phyloP scores from a whole-genome alignment of 2,113 vertebrate genomes.

The Lipotes vexillifer region DNA sequence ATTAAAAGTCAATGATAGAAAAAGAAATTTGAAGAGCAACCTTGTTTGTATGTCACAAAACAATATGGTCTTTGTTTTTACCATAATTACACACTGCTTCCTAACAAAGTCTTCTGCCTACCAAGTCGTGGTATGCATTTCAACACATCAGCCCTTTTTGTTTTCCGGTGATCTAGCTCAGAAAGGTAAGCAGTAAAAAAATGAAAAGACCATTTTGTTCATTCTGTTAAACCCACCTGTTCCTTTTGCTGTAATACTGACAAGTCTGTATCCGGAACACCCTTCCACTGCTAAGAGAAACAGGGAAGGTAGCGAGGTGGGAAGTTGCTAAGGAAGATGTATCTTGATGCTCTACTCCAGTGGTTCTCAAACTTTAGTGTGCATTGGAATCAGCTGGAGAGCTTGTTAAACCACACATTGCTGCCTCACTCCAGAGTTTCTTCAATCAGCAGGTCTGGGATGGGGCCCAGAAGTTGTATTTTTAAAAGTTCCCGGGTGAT shows the following conservation, averaged over 20 bases:
- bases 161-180: background rate
- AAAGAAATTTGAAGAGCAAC: background rate
- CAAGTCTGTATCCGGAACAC: background rate
- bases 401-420: background rate
- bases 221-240: background rate
- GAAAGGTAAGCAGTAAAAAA: background rate
- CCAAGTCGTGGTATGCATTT: background rate
- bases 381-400: background rate
- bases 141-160: background rate
- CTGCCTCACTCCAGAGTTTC: background rate
- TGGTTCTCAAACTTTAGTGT: background rate
- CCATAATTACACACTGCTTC: background rate
- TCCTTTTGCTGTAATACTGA: background rate
- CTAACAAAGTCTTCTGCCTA: background rate
- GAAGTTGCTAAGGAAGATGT: background rate
- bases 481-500: background rate
- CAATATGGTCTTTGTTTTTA: background rate
- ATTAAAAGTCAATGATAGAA: background rate
- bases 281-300: background rate
- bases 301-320: rapidly evolving
- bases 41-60: background rate
- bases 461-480: background rate
- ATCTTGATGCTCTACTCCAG: background rate
- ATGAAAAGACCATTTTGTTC: background rate
- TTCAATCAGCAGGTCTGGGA: background rate